Evolutionary conservation across 1,140 invertebrate genomes (phyloP).

Genomic region (Heterodera carotae): DNA sequence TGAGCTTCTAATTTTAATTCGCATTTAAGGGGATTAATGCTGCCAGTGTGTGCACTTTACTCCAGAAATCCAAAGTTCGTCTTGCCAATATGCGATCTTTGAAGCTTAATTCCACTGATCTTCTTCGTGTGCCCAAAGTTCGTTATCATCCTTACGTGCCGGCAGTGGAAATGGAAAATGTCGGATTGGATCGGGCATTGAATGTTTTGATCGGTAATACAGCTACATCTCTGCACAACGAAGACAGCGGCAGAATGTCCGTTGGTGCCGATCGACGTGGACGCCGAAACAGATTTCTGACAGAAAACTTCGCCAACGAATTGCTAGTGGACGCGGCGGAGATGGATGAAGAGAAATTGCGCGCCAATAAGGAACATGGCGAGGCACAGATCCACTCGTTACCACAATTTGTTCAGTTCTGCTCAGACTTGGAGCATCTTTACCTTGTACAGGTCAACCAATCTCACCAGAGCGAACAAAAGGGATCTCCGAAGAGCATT

Average conservation of each 20-base stretch:
- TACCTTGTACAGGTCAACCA: constrained; percentile 34
- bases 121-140: constrained; percentile 28
- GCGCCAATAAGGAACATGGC: constrained; percentile 21
- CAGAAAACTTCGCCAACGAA: background rate
- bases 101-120: constrained; percentile 27
- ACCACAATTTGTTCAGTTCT: constrained; percentile 43
- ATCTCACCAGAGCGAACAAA: background rate
- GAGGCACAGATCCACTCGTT: constrained; percentile 23
- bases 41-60: constrained; percentile 16
- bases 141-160: constrained; percentile 28
- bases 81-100: constrained; percentile 15
- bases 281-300: background rate
- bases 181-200: constrained; percentile 11
- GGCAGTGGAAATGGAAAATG: constrained; percentile 19
- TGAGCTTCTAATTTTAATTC: background rate
- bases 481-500: too few species aligned
- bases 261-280: background rate
- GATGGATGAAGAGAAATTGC: constrained; percentile 23
- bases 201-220: background rate
- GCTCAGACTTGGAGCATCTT: constrained; percentile 37
- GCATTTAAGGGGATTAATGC: constrained; percentile 26
- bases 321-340: constrained; percentile 13
- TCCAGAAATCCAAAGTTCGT: constrained; percentile 29
- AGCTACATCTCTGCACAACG: background rate
- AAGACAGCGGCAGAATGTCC: background rate